Evolutionary conservation across 1,140 invertebrate species (phyloP), one percentile per base, ranked within the genome.

Genomic region (Papilio helenus): DNA sequence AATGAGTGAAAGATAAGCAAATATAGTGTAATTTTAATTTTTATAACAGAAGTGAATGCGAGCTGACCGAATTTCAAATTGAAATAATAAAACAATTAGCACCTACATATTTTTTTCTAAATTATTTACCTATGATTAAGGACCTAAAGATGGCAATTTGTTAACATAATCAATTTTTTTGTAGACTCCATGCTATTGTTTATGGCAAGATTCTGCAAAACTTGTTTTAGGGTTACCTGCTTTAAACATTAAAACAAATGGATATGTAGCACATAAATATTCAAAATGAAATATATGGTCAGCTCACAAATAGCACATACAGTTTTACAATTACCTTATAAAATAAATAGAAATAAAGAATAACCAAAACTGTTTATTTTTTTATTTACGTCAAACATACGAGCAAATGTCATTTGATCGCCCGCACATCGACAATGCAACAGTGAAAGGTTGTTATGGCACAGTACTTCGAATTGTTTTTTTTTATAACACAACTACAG

Each of bases 1-100:
- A 80, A 84, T 84, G 84, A 82, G 80, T 82, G 79, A 81, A 85
- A 80, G 79, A 80, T 58, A 78, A 78, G 61, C 78, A 79, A 76
- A 79, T 74, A 79, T 76, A 79, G 79, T 72, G 34, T 42, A 79
- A 68, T 23, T 76, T 82, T 72, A 39, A 39, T 76, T 77, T 77
- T 55, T 44, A 39, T 71, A 74, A 73, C 12, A 72, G 42, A 39
- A 51, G 34, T 55, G 34, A 39, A 20, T 77, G 55, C 51, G 34
- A 77, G 58, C 76, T 77, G 76, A 77, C 72, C 44, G 14, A 34
- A 76, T 51, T 16, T 34, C 49, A 49, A 51, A 58, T 51, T 58
- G 4, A 68, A 16, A 12, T 23, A 16, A 3, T 23, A 23, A 23
- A 23, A 23, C 55, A 23, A 23, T 61, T 26, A 61, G 58, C 58